Evolutionary conservation across 1,140 invertebrate species (phyloP).

Genomic region (Globodera ellingtonae): DNA sequence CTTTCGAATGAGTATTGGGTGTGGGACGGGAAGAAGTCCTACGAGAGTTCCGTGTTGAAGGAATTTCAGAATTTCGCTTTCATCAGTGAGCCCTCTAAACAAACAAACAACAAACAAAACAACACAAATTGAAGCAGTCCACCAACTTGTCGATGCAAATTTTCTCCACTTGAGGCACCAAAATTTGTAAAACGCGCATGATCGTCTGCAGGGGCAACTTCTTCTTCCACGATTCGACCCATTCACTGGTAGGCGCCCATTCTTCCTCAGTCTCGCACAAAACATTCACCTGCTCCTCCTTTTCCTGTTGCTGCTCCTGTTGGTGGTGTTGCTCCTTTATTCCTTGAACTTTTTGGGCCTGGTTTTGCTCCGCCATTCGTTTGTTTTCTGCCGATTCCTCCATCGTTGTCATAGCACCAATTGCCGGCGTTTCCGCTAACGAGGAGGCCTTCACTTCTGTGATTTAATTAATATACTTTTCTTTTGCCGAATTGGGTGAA

Average conservation of each 20-base stretch:
- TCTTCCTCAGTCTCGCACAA: conserved; percentile 18
- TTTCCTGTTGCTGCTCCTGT: conserved; percentile 67
- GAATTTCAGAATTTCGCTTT: conserved; percentile 98
- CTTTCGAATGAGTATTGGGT: conserved; percentile 96
- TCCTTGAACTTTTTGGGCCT: neutral
- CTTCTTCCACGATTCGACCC: conserved; percentile 91
- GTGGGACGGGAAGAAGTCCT: conserved; percentile 93
- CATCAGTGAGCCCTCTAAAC: conserved; percentile 92
- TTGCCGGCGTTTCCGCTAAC: conserved; percentile 82
- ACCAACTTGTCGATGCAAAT: conserved; percentile 97
- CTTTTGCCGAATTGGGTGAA: neutral
- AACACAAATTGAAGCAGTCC: conserved; percentile 9
- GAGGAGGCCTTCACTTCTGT: conserved; percentile 76
- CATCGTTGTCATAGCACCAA: conserved; percentile 83
- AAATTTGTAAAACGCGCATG: conserved; percentile 93
- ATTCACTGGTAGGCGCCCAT: conserved; percentile 86
- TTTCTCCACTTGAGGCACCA: conserved; percentile 99
- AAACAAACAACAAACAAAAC: conserved; percentile 11
- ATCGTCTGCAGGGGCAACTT: conserved; percentile 97
- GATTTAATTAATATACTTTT: conserved; percentile 61
- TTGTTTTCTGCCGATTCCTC: conserved; percentile 11
- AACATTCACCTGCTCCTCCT: neutral
- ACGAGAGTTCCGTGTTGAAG: conserved; percentile 97
- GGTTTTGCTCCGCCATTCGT: neutral
- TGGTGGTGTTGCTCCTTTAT: conserved; percentile 60